Conservation (phyloP, 2,797 vertebrate genomes). For the Sebastes aleutianus region DNA sequence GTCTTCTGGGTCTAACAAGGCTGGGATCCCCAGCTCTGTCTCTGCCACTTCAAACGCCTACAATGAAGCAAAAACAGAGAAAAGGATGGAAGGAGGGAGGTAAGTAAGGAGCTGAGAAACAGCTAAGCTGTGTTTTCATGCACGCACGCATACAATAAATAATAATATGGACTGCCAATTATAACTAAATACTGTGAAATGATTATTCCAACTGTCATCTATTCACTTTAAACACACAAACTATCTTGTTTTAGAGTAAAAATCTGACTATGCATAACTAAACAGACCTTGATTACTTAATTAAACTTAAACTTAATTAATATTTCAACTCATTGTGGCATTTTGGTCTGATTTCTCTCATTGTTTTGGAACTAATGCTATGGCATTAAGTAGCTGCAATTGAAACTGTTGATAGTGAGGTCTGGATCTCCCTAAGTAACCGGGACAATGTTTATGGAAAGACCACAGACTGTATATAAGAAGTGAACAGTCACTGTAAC, state of each 20-base stretch:
- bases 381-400: background rate
- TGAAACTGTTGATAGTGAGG: background rate
- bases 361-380: background rate
- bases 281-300: background rate
- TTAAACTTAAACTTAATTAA: no score
- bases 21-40: constrained; percentile 93
- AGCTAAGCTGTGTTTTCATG: background rate
- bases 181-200: background rate
- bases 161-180: background rate
- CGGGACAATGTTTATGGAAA: background rate
- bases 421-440: background rate
- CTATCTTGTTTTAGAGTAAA: background rate
- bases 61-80: background rate
- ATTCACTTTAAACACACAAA: background rate
- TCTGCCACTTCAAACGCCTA: constrained; percentile 92
- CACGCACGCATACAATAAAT: background rate
- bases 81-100: background rate
- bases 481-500: no score
- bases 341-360: background rate
- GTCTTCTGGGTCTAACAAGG: constrained; percentile 93
- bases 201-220: background rate
- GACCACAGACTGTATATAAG: no score
- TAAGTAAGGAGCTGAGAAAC: background rate
- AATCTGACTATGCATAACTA: background rate
- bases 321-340: background rate